Percentiles rank a stretch among this genome's conserved stretches.
Evolutionary conservation across 1,140 invertebrate species (phyloP).

Genomic region (Lasioglossum baleicum): DNA sequence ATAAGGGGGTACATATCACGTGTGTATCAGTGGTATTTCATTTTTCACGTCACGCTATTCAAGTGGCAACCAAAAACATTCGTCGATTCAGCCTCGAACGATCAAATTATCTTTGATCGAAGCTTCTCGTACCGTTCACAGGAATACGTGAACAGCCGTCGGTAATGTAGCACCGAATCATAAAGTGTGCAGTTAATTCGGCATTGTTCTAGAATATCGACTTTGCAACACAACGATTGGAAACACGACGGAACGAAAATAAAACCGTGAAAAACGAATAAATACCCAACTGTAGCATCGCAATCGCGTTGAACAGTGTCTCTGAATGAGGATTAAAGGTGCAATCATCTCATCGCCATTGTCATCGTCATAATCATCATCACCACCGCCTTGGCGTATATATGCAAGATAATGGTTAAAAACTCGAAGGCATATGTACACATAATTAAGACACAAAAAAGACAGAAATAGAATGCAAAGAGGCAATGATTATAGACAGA

Average conservation of each 20-base stretch:
- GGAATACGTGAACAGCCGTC: too few relatives aligned
- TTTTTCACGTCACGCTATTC: constrained; percentile 70
- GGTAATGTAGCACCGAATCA: too few relatives aligned
- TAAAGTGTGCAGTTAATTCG: too few relatives aligned
- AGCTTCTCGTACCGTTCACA: too few relatives aligned
- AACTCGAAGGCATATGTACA: constrained; percentile 55
- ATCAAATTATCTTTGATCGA: too few relatives aligned
- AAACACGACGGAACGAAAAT: too few relatives aligned
- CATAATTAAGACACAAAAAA: constrained; percentile 42
- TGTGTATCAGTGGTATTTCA: constrained; percentile 67
- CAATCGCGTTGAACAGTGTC: constrained; percentile 32
- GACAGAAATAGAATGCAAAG: constrained; percentile 47
- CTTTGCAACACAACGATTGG: too few relatives aligned
- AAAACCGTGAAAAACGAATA: constrained; percentile 49
- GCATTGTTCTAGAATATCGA: too few relatives aligned
- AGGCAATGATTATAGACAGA: constrained; percentile 30
- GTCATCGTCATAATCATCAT: constrained; percentile 62
- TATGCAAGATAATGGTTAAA: constrained; percentile 53
- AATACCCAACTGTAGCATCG: constrained; percentile 31
- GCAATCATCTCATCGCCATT: constrained; percentile 66
- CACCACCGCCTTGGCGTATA: constrained; percentile 33
- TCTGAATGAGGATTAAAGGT: constrained; percentile 58
- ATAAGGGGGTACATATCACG: constrained; percentile 62
- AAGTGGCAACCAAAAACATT: too few relatives aligned
- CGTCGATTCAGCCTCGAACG: too few relatives aligned